A percentile compares a stretch with the other conserved stretches of the same genome.
Evolutionary conservation across 2,113 vertebrate genomes (phyloP).

Genomic region (Lates calcarifer): DNA sequence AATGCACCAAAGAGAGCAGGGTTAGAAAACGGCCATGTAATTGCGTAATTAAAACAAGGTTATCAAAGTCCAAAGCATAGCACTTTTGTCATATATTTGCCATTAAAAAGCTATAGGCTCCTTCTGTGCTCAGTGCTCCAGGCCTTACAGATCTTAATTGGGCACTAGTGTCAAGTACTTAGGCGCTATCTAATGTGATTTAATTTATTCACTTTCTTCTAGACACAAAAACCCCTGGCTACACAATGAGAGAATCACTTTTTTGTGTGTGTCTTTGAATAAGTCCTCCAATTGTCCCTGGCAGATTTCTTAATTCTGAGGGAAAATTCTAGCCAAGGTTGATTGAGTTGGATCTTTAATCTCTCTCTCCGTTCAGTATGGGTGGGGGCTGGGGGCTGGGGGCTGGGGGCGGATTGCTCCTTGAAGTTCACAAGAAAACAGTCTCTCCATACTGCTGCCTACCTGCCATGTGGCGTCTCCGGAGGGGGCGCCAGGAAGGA

Average conservation of each 20-base stretch:
- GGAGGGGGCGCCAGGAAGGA: background rate
- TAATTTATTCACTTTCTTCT: conserved; percentile 57
- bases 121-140: conserved; percentile 6
- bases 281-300: conserved; percentile 33
- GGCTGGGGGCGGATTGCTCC: background rate
- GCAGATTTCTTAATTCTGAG: conserved; percentile 47
- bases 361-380: conserved; percentile 10
- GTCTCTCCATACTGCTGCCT: conserved; percentile 17
- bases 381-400: background rate
- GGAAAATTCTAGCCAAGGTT: conserved; percentile 29
- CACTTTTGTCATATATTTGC: conserved; percentile 55
- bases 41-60: conserved; percentile 68
- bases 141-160: conserved; percentile 56
- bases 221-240: conserved; percentile 19
- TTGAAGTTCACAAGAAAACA: conserved; percentile 15
- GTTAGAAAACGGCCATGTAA: conserved; percentile 52
- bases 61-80: conserved; percentile 54
- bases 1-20: conserved; percentile 54
- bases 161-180: conserved; percentile 48
- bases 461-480: conserved; percentile 60
- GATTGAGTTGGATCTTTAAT: conserved; percentile 52
- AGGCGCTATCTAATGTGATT: conserved; percentile 53
- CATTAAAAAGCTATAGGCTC: conserved; percentile 49
- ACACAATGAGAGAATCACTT: conserved; percentile 28
- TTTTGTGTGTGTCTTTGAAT: conserved; percentile 26